Conservation (phyloP, 2,888 invertebrate genomes). For the Meteorus colon region DNA sequence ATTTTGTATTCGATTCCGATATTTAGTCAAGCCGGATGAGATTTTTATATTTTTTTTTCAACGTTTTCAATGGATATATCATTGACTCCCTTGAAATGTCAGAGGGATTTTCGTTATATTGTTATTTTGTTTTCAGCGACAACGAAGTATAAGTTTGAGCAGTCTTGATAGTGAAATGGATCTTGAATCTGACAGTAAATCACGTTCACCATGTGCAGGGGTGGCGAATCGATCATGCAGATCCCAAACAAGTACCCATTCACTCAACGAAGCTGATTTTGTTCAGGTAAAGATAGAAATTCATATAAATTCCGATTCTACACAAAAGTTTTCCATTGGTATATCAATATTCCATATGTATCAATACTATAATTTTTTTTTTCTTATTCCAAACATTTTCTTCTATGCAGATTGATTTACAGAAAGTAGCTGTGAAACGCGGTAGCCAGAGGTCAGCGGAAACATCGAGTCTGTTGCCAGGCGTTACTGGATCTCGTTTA, state of each 20-base stretch:
- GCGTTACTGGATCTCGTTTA: conserved; percentile 79
- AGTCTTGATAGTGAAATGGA: conserved; percentile 92
- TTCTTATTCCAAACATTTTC: not conserved
- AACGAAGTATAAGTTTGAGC: conserved; percentile 81
- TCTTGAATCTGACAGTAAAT: conserved; percentile 74
- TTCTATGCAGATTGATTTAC: conserved; percentile 72
- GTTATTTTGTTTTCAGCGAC: conserved; percentile 60
- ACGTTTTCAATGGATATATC: not conserved
- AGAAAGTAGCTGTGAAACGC: conserved; percentile 79
- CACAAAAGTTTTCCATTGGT: no score
- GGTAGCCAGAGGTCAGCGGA: conserved; percentile 73
- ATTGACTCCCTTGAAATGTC: not conserved
- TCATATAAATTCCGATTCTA: not conserved
- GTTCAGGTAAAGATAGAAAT: conserved; percentile 77
- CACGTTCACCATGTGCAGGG: conserved; percentile 74
- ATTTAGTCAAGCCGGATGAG: no score
- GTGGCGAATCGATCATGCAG: conserved; percentile 66
- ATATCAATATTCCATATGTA: not conserved
- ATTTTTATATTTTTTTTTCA: no score
- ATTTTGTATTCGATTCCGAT: no score
- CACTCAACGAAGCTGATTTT: conserved; percentile 90
- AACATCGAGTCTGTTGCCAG: conserved; percentile 67
- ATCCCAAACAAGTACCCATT: conserved; percentile 81
- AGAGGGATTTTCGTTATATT: conserved; percentile 3
- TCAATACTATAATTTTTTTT: not conserved